Conservation (phyloP, 2,113 vertebrate species). For the Ascaphus truei region DNA sequence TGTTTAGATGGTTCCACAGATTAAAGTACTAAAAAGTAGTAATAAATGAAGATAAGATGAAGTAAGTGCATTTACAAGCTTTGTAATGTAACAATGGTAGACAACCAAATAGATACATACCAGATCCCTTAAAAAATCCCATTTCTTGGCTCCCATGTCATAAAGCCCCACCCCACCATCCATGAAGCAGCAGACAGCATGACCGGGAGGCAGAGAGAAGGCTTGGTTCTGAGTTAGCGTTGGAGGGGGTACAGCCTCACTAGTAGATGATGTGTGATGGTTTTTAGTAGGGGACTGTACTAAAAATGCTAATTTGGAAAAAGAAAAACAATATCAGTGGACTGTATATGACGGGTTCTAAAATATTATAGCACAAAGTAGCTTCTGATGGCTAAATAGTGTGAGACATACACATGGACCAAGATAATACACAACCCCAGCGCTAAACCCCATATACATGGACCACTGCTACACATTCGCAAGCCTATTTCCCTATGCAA, state of each 20-base stretch:
- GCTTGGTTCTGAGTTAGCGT: constrained; percentile 82
- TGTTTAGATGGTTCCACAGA: no score
- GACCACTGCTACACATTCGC: no score
- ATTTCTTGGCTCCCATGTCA: constrained; percentile 91
- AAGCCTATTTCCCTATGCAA: no score
- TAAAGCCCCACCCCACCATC: constrained; percentile 95
- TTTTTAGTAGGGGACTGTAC: constrained; percentile 72
- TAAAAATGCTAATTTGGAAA: constrained; percentile 59
- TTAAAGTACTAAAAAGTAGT: no score
- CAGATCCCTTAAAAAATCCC: constrained; percentile 96
- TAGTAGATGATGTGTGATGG: constrained; percentile 89
- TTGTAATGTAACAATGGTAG: not conserved
- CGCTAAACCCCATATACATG: no score
- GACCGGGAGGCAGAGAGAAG: constrained; percentile 91
- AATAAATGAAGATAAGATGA: no score
- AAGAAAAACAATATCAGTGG: not conserved
- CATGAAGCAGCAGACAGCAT: constrained; percentile 92
- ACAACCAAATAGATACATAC: constrained; percentile 64
- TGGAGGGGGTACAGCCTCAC: constrained; percentile 88
- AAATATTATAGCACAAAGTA: no score
- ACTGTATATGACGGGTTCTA: no score
- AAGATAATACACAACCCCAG: no score
- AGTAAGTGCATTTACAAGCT: no score
- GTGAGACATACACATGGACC: no score
- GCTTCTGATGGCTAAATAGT: no score